Evolutionary conservation across 1,140 invertebrate genomes (phyloP).

Genomic region (Penaeus japonicus): DNA sequence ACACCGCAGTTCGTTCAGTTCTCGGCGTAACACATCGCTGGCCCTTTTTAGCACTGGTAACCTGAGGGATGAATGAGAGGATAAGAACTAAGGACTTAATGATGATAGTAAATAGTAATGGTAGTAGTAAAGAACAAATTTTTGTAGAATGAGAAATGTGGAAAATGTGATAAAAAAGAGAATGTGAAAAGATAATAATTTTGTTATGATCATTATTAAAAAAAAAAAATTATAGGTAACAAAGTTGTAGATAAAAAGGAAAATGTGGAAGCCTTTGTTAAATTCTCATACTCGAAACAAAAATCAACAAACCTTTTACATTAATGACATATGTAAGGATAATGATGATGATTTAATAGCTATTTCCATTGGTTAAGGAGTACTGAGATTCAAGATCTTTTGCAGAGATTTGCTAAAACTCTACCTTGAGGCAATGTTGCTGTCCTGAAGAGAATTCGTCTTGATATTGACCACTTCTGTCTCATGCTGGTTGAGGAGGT

Average conservation of each 20-base stretch:
- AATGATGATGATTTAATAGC: too few relatives aligned
- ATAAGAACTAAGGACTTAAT: neutral
- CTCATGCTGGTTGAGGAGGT: slow-evolving; percentile 62
- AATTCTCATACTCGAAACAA: too few relatives aligned
- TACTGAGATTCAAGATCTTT: too few relatives aligned
- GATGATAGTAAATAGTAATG: neutral
- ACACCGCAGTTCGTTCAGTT: slow-evolving; percentile 74
- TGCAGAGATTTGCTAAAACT: neutral
- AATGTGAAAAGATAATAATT: too few relatives aligned
- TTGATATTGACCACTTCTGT: slow-evolving; percentile 61
- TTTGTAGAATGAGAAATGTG: neutral
- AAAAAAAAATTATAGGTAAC: too few relatives aligned
- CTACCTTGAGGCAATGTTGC: slow-evolving; percentile 49
- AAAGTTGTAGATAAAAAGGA: too few relatives aligned
- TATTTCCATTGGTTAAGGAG: too few relatives aligned
- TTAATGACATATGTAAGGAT: too few relatives aligned
- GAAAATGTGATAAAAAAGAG: too few relatives aligned
- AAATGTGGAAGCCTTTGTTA: too few relatives aligned
- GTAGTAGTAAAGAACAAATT: neutral
- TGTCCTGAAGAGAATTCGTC: slow-evolving; percentile 58
- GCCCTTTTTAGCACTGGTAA: slow-evolving; percentile 61
- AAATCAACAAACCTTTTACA: too few relatives aligned
- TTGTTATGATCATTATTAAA: too few relatives aligned
- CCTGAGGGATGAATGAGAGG: slow-evolving; percentile 54
- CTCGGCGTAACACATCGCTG: slow-evolving; percentile 65